Evolutionary conservation across 2,888 invertebrate genomes (phyloP).

Genomic region (Adela reaumurella): DNA sequence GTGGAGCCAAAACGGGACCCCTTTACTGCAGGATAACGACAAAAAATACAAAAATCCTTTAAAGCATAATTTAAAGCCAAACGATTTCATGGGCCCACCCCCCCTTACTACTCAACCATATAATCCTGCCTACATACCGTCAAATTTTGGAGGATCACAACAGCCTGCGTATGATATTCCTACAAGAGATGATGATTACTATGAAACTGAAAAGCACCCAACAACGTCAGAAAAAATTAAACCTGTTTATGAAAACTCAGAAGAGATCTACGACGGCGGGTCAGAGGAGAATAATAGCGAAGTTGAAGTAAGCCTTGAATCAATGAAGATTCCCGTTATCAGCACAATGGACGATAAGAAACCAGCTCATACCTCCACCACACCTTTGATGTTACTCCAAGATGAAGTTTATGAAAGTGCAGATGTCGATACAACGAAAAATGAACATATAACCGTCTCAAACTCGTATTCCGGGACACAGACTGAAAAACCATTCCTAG

Average conservation of each 20-base stretch:
- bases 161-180: slow-evolving; percentile 48
- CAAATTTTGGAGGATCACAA: slow-evolving; percentile 26
- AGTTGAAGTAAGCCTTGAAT: slow-evolving; percentile 44
- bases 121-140: slow-evolving; percentile 31
- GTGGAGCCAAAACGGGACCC: slow-evolving; percentile 20
- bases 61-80: slow-evolving; percentile 3
- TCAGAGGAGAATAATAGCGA: slow-evolving; percentile 29
- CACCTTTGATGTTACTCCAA: slow-evolving; percentile 23
- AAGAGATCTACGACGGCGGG: slow-evolving; percentile 44
- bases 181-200: slow-evolving; percentile 36
- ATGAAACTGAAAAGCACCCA: slow-evolving; percentile 20
- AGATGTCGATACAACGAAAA: slow-evolving; percentile 13
- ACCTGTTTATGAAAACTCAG: slow-evolving; percentile 39
- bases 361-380: slow-evolving; percentile 15
- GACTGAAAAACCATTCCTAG: slow-evolving; percentile 45
- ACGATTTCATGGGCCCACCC: slow-evolving; percentile 12
- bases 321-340: slow-evolving; percentile 44
- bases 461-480: slow-evolving; percentile 38
- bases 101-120: slow-evolving; percentile 24
- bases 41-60: not conserved
- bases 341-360: slow-evolving; percentile 31
- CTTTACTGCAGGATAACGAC: not conserved
- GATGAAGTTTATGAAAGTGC: slow-evolving; percentile 21
- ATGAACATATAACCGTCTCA: slow-evolving; percentile 19
- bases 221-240: slow-evolving; percentile 21